A percentile compares a stretch with the other conserved stretches of the same genome.
phyloP scores from a whole-genome alignment of 2,888 invertebrate species.

The Scrobipalpa costella region DNA sequence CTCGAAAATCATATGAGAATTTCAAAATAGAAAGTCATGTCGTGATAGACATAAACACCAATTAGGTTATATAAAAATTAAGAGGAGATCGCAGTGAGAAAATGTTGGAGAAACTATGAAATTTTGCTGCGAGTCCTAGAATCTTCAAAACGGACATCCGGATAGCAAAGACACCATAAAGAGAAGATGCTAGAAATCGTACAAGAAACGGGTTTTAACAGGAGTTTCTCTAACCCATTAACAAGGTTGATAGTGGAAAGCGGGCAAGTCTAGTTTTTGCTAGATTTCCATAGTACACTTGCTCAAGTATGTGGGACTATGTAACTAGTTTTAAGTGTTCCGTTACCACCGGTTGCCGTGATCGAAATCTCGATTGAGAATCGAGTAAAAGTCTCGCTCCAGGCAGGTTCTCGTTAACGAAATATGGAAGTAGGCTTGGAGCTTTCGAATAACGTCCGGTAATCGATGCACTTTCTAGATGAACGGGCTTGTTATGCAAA shows the following conservation, averaged over 20 bases:
- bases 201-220: conserved; percentile 53
- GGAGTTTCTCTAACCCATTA: conserved; percentile 76
- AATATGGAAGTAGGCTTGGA: conserved; percentile 70
- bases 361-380: conserved; percentile 63
- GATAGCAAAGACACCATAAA: conserved; percentile 41
- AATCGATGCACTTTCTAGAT: conserved; percentile 77
- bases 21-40: conserved; percentile 66
- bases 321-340: conserved; percentile 65
- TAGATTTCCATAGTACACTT: conserved; percentile 63
- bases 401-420: conserved; percentile 65
- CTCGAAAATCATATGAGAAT: conserved; percentile 44
- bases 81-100: conserved; percentile 23
- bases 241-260: conserved; percentile 73
- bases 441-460: conserved; percentile 72
- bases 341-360: conserved; percentile 54
- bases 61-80: conserved; percentile 28
- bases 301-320: conserved; percentile 60
- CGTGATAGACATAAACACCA: conserved; percentile 26
- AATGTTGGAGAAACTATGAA: conserved; percentile 25
- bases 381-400: conserved; percentile 71
- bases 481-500: conserved; percentile 73
- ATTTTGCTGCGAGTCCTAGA: conserved; percentile 28
- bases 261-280: conserved; percentile 74
- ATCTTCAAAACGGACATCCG: conserved; percentile 52
- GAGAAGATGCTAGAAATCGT: conserved; percentile 65